Percentiles rank a stretch among this genome's conserved stretches.
These are phyloP conservation scores for Ia io DNA, from an alignment of 2,113 vertebrate genomes.

Conservation along the genomic window DNA sequence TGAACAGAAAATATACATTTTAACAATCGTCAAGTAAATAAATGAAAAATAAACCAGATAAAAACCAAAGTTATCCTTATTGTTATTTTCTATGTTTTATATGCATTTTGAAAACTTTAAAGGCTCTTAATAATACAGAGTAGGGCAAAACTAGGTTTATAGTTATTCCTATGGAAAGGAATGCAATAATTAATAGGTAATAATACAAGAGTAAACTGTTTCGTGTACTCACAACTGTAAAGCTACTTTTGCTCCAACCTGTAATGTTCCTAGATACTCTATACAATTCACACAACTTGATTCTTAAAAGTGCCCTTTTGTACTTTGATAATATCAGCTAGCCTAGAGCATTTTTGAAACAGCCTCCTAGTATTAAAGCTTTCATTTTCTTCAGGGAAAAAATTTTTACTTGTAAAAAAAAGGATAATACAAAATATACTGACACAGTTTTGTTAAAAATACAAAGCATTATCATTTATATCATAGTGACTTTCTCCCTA, in stretches of 20 bases:
- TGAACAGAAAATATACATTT: not conserved
- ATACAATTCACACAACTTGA: constrained; percentile 46
- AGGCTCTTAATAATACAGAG: constrained; percentile 23
- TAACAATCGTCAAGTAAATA: not conserved
- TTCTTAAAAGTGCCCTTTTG: constrained; percentile 65
- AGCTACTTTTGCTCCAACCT: not conserved
- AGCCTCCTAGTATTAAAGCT: constrained; percentile 5
- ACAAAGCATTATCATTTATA: constrained; percentile 9
- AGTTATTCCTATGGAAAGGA: not conserved
- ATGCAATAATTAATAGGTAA: not conserved
- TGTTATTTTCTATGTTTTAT: constrained; percentile 52
- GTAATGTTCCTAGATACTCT: not conserved
- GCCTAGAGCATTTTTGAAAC: constrained; percentile 33
- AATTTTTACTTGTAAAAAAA: not conserved
- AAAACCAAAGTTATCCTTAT: not conserved
- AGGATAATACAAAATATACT: constrained; percentile 36
- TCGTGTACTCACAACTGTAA: not conserved
- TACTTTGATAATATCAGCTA: constrained; percentile 62
- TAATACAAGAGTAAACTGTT: not conserved
- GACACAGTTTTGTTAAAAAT: constrained; percentile 38
- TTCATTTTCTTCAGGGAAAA: constrained; percentile 52
- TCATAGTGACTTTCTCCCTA: not conserved
- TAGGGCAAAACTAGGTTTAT: not conserved
- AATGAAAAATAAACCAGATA: constrained; percentile 18
- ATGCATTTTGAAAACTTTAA: constrained; percentile 39